Base-by-base conservation (phyloP, 2,888 invertebrate species). In the Acronicta alni region DNA sequence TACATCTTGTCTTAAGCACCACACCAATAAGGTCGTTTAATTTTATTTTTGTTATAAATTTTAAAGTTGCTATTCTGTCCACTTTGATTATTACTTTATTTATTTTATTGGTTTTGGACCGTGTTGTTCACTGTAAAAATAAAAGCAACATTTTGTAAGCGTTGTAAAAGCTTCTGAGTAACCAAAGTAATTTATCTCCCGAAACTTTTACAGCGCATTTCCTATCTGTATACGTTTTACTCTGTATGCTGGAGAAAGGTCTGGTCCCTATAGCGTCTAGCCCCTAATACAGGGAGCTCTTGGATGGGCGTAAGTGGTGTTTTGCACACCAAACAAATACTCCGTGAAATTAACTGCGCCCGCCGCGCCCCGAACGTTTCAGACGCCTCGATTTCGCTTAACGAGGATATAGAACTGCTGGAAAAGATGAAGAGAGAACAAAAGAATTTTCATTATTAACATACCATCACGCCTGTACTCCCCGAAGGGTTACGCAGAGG, bases 311-410 rank as follows among this genome's bases (percentile, higher is more conserved):
- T 85, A 86, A 87, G 84, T 85, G 82, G 83, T 83, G 83, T 89
- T 87, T 87, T 82, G 82, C 80, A 81, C 81, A 74, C 81, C 83
- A 88, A 88, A 89, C 89, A 91, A 91, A 90, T 90, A 89, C 87
- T 82, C 85, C 84, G 88, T 87, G 87, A 90, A 91, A 90, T 91
- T 88, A 89, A 89, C 86, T 87, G 82, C 84, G 82, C 82, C 73
- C 83, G 82, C 82, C 77, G 76, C 82, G 81, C 80, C 78, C 79
- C 75, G 72, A 79, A 82, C 81, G 77, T 84, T 86, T 85, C 81
- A 82, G 82, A 86, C 84, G 88, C 83, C 80, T 78, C 75, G 79
- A 74, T 76, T 80, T 76, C 64, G 72, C 70, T 72, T 59, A 54
- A 30, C 75, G 17, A 20, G 17, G 67, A 68, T 62, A 43, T 69